These are phyloP conservation scores for Drosophila pandora DNA, from an alignment of 1,140 invertebrate species.

Conservation along the genomic window DNA sequence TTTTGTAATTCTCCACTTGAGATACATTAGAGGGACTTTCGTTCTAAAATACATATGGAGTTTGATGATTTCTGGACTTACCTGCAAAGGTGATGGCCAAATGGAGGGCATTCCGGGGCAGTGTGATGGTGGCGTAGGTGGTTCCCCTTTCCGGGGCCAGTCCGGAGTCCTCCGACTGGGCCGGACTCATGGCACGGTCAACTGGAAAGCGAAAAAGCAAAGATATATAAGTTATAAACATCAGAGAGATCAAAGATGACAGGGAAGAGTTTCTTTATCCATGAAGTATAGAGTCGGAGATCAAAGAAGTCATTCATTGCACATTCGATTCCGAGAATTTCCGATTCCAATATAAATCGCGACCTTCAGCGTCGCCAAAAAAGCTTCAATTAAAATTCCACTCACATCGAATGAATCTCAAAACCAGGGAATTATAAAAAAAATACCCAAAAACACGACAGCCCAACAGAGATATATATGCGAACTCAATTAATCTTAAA, in stretches of 20 bases:
- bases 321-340: constrained; percentile 27
- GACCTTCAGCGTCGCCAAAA: constrained; percentile 61
- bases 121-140: constrained; percentile 82
- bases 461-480: constrained; percentile 30
- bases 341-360: constrained; percentile 32
- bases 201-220: constrained; percentile 39
- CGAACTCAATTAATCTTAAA: constrained; percentile 58
- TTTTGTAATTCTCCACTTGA: constrained; percentile 8
- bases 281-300: constrained; percentile 16
- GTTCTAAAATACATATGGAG: not conserved
- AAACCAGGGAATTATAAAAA: constrained; percentile 15
- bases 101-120: constrained; percentile 78
- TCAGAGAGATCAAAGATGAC: constrained; percentile 63
- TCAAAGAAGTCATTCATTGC: constrained; percentile 4
- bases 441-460: constrained; percentile 14
- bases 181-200: constrained; percentile 83
- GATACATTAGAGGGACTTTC: constrained; percentile 23
- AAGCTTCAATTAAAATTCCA: constrained; percentile 75
- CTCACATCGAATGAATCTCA: constrained; percentile 24
- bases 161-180: constrained; percentile 83
- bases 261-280: constrained; percentile 33
- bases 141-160: constrained; percentile 83
- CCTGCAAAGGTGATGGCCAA: constrained; percentile 83
- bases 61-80: constrained; percentile 39
- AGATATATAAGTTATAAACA: constrained; percentile 16